A percentile compares a stretch with the other conserved stretches of the same genome.
Conservation (phyloP, 2,113 vertebrate species). For the Suricata suricatta region DNA sequence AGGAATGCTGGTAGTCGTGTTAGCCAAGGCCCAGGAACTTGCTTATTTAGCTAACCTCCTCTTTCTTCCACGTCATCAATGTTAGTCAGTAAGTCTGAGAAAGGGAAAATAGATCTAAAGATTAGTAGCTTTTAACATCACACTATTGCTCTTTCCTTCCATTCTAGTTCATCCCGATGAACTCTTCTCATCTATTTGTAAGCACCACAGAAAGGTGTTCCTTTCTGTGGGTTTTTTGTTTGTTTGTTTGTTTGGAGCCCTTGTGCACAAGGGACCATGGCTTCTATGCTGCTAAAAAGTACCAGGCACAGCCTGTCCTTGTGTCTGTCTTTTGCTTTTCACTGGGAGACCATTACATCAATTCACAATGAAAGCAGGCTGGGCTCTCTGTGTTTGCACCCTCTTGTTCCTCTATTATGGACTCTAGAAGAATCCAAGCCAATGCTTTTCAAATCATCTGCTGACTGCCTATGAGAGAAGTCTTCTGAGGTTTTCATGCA, state of each 20-base stretch:
- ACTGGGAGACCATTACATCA: not conserved
- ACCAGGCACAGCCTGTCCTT: not conserved
- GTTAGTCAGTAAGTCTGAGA: not conserved
- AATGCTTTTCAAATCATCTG: constrained; percentile 11
- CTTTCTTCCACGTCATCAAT: not conserved
- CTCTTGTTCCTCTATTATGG: not conserved
- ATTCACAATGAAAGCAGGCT: not conserved
- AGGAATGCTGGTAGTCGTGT: not conserved
- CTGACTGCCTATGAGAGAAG: constrained; percentile 27
- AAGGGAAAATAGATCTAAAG: not conserved
- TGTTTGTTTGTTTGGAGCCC: not conserved
- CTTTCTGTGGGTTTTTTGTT: not conserved
- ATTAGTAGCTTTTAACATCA: not conserved
- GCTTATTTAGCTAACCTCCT: not conserved
- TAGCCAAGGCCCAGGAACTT: not conserved
- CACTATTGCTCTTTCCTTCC: not conserved
- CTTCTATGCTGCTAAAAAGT: not conserved
- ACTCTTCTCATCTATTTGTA: not conserved
- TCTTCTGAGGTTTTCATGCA: constrained; percentile 14
- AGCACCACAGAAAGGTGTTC: not conserved
- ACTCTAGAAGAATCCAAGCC: not conserved
- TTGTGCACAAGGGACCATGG: not conserved
- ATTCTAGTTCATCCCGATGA: not conserved
- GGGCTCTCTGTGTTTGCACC: not conserved
- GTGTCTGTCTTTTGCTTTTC: not conserved